These are phyloP conservation scores for Microcebus tavaratra DNA, from an alignment of 2,113 vertebrate species.

Conservation along the genomic window DNA sequence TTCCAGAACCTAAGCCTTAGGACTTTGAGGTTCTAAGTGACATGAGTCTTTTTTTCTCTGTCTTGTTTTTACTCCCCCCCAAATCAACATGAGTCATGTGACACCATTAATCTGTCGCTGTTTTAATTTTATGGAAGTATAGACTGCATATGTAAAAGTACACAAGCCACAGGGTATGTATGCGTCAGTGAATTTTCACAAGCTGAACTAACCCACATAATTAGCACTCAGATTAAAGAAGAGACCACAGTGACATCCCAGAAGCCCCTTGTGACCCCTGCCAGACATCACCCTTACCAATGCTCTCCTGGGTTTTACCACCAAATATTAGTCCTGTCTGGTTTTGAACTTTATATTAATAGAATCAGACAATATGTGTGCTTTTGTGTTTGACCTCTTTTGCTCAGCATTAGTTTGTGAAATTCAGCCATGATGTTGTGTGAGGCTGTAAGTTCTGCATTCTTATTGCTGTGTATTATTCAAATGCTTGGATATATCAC, in stretches of 20 bases:
- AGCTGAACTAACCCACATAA: background rate
- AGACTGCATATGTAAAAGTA: background rate
- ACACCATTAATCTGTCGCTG: background rate
- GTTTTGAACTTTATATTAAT: background rate
- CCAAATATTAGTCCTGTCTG: background rate
- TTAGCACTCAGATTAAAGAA: background rate
- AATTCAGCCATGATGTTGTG: background rate
- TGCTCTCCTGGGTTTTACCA: background rate
- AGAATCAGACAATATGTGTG: background rate
- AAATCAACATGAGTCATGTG: background rate
- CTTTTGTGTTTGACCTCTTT: background rate
- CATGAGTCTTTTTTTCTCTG: background rate
- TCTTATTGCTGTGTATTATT: background rate
- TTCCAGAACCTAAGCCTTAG: background rate
- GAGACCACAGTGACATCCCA: background rate
- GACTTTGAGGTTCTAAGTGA: background rate
- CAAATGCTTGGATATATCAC: background rate
- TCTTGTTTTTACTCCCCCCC: too few relatives aligned
- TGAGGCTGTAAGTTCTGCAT: background rate
- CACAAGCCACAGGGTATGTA: background rate
- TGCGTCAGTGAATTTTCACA: background rate
- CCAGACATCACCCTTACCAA: background rate
- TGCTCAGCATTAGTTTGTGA: background rate
- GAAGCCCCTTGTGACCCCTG: background rate
- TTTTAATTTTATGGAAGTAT: background rate